Conservation (phyloP, 2,888 invertebrate genomes). For the Drosophila paranaensis region DNA sequence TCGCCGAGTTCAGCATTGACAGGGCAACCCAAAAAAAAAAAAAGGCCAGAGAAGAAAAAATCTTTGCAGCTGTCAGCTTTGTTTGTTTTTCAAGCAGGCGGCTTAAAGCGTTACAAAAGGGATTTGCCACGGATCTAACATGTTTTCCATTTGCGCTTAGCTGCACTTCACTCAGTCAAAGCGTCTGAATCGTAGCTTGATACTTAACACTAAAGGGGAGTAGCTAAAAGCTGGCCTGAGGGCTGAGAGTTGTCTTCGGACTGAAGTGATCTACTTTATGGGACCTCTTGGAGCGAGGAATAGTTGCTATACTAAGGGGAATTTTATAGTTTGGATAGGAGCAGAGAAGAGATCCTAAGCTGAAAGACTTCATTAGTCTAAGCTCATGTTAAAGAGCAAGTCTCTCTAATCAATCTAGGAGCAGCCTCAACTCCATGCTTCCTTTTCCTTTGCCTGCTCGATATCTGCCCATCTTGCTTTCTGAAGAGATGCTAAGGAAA, state of each 20-base stretch:
- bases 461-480: not conserved
- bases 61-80: conserved; percentile 70
- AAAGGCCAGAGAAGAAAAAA: conserved; percentile 8
- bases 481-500: not conserved
- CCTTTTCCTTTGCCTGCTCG: not conserved
- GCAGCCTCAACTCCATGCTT: not conserved
- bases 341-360: no score
- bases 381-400: no score
- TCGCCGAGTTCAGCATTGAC: conserved; percentile 37
- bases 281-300: no score
- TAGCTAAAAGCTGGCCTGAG: not conserved
- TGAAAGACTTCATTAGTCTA: no score
- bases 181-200: not conserved
- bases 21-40: conserved; percentile 25
- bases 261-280: not conserved
- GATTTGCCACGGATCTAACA: conserved; percentile 75
- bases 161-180: conserved; percentile 39
- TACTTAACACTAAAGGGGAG: not conserved
- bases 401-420: not conserved
- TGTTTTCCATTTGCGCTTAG: conserved; percentile 63
- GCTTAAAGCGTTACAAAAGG: conserved; percentile 77
- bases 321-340: no score
- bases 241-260: not conserved
- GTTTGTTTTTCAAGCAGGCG: conserved; percentile 67
- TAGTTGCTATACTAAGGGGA: no score